These are phyloP conservation scores for Cephonodes hylas DNA, from an alignment of 2,888 invertebrate species.

Conservation along the genomic window DNA sequence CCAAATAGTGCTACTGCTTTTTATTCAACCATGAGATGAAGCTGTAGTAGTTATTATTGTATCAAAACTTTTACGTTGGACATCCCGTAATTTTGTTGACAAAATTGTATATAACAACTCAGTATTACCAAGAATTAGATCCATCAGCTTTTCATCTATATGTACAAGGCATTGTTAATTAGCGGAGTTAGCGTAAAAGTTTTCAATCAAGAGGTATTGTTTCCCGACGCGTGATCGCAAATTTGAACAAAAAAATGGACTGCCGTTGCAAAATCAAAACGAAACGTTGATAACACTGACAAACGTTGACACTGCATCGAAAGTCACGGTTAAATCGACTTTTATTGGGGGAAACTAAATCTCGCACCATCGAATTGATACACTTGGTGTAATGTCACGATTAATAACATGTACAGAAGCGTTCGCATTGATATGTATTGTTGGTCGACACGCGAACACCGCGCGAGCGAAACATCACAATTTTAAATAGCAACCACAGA, in stretches of 20 bases:
- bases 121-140: too few relatives aligned
- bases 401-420: slow-evolving; percentile 8
- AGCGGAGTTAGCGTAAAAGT: background rate
- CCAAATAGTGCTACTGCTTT: too few relatives aligned
- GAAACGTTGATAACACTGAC: background rate
- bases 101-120: too few relatives aligned
- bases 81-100: too few relatives aligned
- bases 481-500: slow-evolving; percentile 21
- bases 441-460: background rate
- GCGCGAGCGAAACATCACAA: slow-evolving; percentile 4
- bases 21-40: too few relatives aligned
- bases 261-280: background rate
- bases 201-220: background rate
- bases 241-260: background rate
- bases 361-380: background rate
- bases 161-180: background rate
- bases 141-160: too few relatives aligned
- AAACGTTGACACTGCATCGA: background rate
- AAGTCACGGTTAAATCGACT: background rate
- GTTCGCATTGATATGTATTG: slow-evolving; percentile 4
- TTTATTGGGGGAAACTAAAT: background rate
- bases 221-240: background rate
- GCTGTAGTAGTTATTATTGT: too few relatives aligned
- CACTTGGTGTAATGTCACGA: slow-evolving; percentile 1
- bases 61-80: too few relatives aligned